Percentiles rank a stretch among this genome's conserved stretches.
These are phyloP conservation scores for Drosophila cardini DNA, from an alignment of 1,140 invertebrate species.

Conservation along the genomic window DNA sequence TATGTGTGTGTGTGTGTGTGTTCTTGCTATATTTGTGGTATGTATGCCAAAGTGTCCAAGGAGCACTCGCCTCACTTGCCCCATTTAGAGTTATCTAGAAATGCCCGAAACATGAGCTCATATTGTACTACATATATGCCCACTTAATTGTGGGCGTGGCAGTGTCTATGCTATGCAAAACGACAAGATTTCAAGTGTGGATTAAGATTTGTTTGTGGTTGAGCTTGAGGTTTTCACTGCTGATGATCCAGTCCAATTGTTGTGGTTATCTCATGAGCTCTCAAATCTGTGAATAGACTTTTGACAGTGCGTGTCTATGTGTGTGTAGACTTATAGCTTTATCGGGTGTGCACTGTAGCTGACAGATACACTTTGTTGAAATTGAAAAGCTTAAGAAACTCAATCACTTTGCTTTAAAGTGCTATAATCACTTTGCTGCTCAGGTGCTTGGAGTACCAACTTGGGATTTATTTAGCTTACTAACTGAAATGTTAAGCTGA, in stretches of 20 bases:
- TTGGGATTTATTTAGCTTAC: not conserved
- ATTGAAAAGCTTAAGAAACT: not conserved
- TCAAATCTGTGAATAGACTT: not conserved
- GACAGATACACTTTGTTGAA: not conserved
- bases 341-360: not conserved
- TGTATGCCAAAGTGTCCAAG: conserved; percentile 38
- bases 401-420: not conserved
- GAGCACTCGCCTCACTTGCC: conserved; percentile 29
- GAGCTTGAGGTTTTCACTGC: conserved; percentile 5
- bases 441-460: too few relatives aligned
- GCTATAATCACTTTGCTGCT: too few relatives aligned
- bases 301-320: not conserved
- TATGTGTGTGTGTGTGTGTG: conserved; percentile 13
- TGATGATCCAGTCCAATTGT: conserved; percentile 22
- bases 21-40: conserved; percentile 27
- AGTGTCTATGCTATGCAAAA: conserved; percentile 43
- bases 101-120: conserved; percentile 52
- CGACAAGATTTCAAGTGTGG: conserved; percentile 33
- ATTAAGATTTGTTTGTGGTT: conserved; percentile 40
- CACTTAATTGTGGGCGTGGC: not conserved
- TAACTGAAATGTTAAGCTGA: not conserved
- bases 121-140: conserved; percentile 14
- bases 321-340: not conserved
- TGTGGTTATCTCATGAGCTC: conserved; percentile 25
- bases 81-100: conserved; percentile 18